Evolutionary conservation across 2,888 invertebrate species (phyloP).

Genomic region (Tiliacea citrago): DNA sequence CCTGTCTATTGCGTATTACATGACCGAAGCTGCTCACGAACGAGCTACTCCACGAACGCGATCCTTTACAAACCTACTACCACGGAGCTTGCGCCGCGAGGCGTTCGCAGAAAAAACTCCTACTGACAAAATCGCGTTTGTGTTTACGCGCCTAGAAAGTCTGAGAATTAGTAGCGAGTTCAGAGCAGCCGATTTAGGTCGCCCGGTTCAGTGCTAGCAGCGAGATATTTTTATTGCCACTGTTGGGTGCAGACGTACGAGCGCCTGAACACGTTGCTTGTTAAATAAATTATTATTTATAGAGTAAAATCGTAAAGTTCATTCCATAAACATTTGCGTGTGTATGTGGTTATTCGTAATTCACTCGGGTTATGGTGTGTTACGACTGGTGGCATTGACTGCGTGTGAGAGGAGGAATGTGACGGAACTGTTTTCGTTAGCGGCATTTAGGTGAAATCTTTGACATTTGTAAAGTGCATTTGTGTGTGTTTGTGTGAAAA

Average conservation of each 20-base stretch:
- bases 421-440: constrained; percentile 70
- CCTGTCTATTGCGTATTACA: constrained; percentile 53
- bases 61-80: constrained; percentile 21
- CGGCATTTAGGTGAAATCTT: constrained; percentile 85
- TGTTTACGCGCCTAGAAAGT: constrained; percentile 76
- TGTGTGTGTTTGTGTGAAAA: constrained; percentile 81
- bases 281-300: constrained; percentile 87
- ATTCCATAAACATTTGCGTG: constrained; percentile 86
- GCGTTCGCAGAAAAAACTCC: constrained; percentile 62
- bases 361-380: constrained; percentile 63
- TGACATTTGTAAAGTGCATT: constrained; percentile 88
- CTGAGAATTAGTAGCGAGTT: constrained; percentile 76
- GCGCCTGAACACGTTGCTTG: constrained; percentile 83
- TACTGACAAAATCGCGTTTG: constrained; percentile 63
- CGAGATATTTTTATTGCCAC: constrained; percentile 90
- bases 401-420: constrained; percentile 71
- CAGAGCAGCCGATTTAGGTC: constrained; percentile 87
- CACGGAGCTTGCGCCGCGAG: constrained; percentile 34
- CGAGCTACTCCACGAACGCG: constrained; percentile 48
- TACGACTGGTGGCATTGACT: constrained; percentile 61
- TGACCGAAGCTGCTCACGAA: constrained; percentile 48
- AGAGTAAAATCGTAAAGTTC: constrained; percentile 86
- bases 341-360: constrained; percentile 72
- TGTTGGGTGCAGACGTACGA: constrained; percentile 86
- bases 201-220: constrained; percentile 89